phyloP scores from a whole-genome alignment of 2,113 vertebrate species.

The Columbina picui region DNA sequence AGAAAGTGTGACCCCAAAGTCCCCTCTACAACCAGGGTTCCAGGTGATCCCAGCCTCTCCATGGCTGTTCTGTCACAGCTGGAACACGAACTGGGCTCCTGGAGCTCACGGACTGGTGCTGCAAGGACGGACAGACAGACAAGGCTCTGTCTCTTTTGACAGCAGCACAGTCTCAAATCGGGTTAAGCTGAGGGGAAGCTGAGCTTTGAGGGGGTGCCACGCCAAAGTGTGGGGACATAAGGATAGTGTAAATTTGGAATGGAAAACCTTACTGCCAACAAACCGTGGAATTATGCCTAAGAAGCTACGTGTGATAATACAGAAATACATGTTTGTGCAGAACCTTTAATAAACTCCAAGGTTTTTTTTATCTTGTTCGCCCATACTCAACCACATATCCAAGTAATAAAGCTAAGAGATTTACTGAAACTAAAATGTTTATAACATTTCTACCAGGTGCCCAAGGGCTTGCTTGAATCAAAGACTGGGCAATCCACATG shows the following conservation, averaged over 20 bases:
- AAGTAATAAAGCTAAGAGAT: background rate
- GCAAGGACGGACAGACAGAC: background rate
- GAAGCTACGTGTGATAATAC: background rate
- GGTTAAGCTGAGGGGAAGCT: background rate
- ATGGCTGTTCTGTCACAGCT: background rate
- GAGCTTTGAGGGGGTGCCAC: background rate
- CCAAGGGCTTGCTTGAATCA: background rate
- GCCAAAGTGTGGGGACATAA: background rate
- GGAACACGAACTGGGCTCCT: fast-evolving
- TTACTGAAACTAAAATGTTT: background rate
- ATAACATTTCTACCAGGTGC: background rate
- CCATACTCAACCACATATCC: background rate
- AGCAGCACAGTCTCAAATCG: background rate
- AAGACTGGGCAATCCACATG: background rate
- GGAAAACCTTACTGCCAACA: background rate
- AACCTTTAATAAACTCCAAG: background rate
- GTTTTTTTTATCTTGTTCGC: background rate
- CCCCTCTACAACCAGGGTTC: background rate
- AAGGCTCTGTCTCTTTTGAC: background rate
- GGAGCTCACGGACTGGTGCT: fast-evolving
- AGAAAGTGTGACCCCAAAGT: background rate
- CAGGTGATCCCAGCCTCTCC: background rate
- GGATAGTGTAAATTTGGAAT: fast-evolving
- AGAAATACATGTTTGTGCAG: background rate
- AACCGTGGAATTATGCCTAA: background rate